Conservation (phyloP, 2,888 invertebrate species). For the Cephus rjabovi region DNA sequence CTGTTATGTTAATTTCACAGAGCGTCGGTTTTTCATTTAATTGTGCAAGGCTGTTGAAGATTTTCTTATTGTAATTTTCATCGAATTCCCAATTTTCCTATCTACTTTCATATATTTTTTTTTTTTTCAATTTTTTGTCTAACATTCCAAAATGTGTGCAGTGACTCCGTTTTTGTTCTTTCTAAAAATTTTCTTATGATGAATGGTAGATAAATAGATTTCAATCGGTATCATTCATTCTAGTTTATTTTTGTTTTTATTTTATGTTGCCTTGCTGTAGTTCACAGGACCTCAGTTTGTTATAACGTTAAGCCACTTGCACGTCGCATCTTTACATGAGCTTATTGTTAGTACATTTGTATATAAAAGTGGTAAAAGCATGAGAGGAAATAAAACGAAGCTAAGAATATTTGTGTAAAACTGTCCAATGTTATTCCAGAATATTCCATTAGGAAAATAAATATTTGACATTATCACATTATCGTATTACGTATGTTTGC, state of each 20-base stretch:
- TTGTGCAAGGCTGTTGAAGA: neutral
- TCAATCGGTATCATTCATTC: neutral
- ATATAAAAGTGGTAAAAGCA: neutral
- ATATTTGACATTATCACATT: neutral
- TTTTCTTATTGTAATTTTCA: neutral
- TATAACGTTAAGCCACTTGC: neutral
- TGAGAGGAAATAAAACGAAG: neutral
- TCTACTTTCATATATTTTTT: neutral
- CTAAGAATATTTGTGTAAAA: neutral
- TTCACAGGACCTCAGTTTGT: neutral
- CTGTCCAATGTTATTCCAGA: neutral
- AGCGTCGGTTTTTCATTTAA: neutral
- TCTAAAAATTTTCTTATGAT: neutral
- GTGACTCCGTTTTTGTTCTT: neutral
- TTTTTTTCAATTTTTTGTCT: neutral
- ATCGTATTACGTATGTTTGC: neutral
- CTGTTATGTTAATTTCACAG: neutral
- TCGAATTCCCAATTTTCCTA: neutral
- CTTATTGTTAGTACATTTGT: neutral
- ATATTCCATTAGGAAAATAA: neutral
- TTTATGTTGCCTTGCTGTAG: neutral
- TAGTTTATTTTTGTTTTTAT: neutral
- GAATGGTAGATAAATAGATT: neutral
- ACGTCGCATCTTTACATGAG: neutral
- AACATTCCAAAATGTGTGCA: neutral